Evolutionary conservation across 2,888 invertebrate species (phyloP).

Genomic region (Drosophila kambysellisi): DNA sequence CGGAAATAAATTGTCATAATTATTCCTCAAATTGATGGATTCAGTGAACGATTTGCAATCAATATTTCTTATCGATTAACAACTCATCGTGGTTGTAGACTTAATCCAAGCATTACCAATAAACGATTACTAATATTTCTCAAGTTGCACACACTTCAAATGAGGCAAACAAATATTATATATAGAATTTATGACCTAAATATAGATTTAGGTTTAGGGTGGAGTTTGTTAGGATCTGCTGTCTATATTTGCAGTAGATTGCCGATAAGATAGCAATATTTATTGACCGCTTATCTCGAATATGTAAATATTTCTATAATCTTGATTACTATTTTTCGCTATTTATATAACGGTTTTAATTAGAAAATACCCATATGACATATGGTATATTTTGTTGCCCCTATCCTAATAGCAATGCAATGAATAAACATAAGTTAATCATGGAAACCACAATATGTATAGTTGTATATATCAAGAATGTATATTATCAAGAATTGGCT

Average conservation of each 20-base stretch:
- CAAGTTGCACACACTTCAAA: conserved; percentile 8
- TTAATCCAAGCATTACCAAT: conserved; percentile 28
- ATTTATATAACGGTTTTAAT: conserved; percentile 42
- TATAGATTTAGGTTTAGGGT: neutral
- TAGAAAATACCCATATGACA: conserved; percentile 13
- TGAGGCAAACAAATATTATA: neutral
- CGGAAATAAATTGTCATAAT: conserved; percentile 14
- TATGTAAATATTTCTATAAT: conserved; percentile 21
- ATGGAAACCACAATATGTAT: no score
- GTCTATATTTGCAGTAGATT: conserved; percentile 42
- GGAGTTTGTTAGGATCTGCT: neutral
- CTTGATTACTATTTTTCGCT: neutral
- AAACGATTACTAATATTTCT: neutral
- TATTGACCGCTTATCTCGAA: conserved; percentile 34
- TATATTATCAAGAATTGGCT: no score
- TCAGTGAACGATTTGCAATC: conserved; percentile 30
- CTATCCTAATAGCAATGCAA: conserved; percentile 8
- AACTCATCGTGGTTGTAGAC: conserved; percentile 17
- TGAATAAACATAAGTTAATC: no score
- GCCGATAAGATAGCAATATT: conserved; percentile 41
- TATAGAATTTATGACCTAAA: conserved; percentile 10
- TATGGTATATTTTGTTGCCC: conserved; percentile 1
- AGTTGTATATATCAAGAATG: no score
- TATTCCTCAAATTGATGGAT: conserved; percentile 16
- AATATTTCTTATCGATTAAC: conserved; percentile 43